These are phyloP conservation scores for Apogon talboti DNA, from an alignment of 2,797 vertebrate species.

Conservation along the genomic window DNA sequence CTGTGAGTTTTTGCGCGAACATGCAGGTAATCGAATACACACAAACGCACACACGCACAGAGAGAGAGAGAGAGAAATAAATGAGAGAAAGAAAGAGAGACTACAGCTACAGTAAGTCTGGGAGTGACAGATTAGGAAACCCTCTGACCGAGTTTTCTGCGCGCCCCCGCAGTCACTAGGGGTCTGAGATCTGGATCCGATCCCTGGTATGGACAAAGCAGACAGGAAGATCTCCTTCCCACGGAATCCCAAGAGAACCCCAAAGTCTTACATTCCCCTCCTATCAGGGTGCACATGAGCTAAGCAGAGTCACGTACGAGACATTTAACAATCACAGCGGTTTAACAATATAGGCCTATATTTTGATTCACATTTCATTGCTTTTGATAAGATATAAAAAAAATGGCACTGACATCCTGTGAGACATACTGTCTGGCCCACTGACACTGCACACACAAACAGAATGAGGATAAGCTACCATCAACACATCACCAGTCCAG, in stretches of 20 bases:
- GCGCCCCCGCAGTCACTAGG: conserved; percentile 58
- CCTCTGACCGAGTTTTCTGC: conserved; percentile 72
- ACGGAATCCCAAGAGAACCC: conserved; percentile 82
- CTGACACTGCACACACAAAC: conserved; percentile 6
- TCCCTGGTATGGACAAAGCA: conserved; percentile 78
- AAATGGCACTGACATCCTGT: not conserved
- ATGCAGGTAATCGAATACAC: conserved; percentile 43
- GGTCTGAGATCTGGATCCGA: conserved; percentile 76
- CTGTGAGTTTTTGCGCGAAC: conserved; percentile 42
- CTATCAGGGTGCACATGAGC: conserved; percentile 25
- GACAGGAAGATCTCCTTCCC: conserved; percentile 89
- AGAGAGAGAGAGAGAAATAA: conserved; percentile 5
- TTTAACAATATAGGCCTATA: conserved; percentile 12
- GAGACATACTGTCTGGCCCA: not conserved
- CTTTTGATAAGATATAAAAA: conserved; percentile 12
- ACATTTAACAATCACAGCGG: not conserved
- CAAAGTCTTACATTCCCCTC: conserved; percentile 29
- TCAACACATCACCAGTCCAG: conserved; percentile 19
- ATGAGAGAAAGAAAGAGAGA: not conserved
- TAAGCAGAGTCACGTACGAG: conserved; percentile 15
- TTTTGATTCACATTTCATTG: conserved; percentile 3
- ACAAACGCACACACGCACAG: not conserved
- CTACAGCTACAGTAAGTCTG: not conserved
- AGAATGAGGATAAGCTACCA: conserved; percentile 1
- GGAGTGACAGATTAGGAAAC: conserved; percentile 38